Percentiles rank a stretch among this genome's conserved stretches.
Evolutionary conservation across 2,113 vertebrate species (phyloP).

Genomic region (Barbus barbus): DNA sequence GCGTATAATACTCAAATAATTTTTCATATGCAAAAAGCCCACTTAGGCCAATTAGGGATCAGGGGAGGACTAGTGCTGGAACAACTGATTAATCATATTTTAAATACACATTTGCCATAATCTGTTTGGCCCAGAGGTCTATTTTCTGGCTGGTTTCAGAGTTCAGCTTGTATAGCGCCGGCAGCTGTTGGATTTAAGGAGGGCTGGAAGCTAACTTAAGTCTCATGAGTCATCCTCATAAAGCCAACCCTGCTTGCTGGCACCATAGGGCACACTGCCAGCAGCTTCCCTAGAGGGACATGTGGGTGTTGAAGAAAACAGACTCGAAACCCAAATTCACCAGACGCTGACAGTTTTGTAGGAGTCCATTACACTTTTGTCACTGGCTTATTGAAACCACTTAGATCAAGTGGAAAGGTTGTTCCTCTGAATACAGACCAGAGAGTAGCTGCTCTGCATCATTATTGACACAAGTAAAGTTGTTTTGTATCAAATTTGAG

Average conservation of each 20-base stretch:
- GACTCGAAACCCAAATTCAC: slow-evolving; percentile 27
- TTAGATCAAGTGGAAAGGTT: not conserved
- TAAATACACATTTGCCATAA: not conserved
- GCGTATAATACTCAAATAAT: not conserved
- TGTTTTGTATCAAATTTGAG: not conserved
- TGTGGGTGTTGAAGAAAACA: slow-evolving; percentile 39
- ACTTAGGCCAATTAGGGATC: not conserved
- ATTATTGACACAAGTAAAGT: not conserved
- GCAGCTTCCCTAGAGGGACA: slow-evolving; percentile 37
- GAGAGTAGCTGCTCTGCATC: not conserved
- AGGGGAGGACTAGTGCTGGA: not conserved
- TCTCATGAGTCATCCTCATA: slow-evolving; percentile 44
- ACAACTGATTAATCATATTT: slow-evolving; percentile 17
- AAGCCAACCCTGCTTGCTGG: slow-evolving; percentile 32
- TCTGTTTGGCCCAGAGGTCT: slow-evolving; percentile 5
- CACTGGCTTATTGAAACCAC: slow-evolving; percentile 11
- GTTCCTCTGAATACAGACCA: not conserved
- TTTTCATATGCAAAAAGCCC: not conserved
- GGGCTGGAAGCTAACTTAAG: slow-evolving; percentile 33
- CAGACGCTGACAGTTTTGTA: not conserved
- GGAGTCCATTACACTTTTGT: slow-evolving; percentile 7
- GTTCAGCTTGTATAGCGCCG: not conserved
- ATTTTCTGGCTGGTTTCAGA: slow-evolving; percentile 3
- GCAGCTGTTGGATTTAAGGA: slow-evolving; percentile 16
- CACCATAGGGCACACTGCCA: slow-evolving; percentile 44